A percentile compares a stretch with the other conserved stretches of the same genome.
Conservation (phyloP, 2,888 invertebrate genomes). For the Auanema sp. region DNA sequence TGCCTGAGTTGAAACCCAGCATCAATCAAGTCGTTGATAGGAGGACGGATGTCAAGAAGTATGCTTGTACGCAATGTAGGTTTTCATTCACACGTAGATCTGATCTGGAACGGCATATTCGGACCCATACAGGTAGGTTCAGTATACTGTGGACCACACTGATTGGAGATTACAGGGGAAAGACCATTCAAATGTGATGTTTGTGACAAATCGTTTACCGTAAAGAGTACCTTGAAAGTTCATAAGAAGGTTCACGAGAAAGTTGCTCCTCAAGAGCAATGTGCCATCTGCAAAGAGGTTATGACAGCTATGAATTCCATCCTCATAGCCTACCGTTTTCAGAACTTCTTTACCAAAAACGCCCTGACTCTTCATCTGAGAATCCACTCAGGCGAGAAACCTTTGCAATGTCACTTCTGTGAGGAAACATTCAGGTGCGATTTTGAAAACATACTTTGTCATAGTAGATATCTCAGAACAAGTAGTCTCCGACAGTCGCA, state of each 20-base stretch:
- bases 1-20: too few relatives aligned
- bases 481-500: conserved; percentile 16
- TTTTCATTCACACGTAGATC: conserved; percentile 24
- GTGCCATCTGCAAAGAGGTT: conserved; percentile 40
- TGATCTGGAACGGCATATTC: conserved; percentile 36
- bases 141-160: background rate
- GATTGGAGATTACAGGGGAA: conserved; percentile 32
- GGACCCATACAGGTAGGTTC: conserved; percentile 38
- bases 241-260: conserved; percentile 30
- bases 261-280: conserved; percentile 30
- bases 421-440: conserved; percentile 16
- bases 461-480: conserved; percentile 15
- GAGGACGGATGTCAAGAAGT: too few relatives aligned
- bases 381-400: conserved; percentile 34
- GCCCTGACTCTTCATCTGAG: conserved; percentile 32
- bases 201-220: conserved; percentile 33
- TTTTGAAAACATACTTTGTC: too few relatives aligned
- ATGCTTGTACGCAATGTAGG: conserved; percentile 21
- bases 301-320: background rate
- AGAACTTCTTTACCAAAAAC: conserved; percentile 27
- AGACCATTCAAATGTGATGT: conserved; percentile 30
- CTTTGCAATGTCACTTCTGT: conserved; percentile 18
- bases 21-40: too few relatives aligned
- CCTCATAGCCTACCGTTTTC: background rate
- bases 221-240: conserved; percentile 26